Evolutionary conservation across 2,888 invertebrate genomes (phyloP), one percentile per base, ranked within the genome.

Genomic region (Endomychus coccineus): DNA sequence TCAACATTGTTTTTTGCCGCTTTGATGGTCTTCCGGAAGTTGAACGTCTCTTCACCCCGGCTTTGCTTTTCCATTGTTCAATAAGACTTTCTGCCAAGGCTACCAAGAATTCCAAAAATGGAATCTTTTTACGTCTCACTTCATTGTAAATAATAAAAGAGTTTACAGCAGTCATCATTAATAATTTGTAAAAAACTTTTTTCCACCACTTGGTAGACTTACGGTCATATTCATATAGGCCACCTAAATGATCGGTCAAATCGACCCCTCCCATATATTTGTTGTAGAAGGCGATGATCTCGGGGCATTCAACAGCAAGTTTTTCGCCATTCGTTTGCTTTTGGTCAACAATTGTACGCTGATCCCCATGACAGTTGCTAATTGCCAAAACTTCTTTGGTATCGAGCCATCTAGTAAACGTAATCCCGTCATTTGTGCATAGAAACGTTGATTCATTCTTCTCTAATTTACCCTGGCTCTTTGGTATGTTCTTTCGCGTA

Each of bases 301-400:
- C 43, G 10, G 50, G 52, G 28, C 47, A 52, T 21, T 37, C 12
- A 25, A 51, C 34, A 24, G 39, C 37, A 31, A 34, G 29, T 47
- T 40, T 52, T 24, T 39, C 42, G 34, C 54, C 56, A 54, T 50
- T 45, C 47, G 55, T 54, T 34, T 42, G 40, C 28, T 41, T 56
- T 40, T 44, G 42, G 11, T 40, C 39, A 7, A 44, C 42, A 23
- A 33, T 27, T 23, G 22, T 25, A 28, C 36, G 27, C 22, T 42
- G 28, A 36, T 36, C 31, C 28, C 34, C 38, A 39, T 54, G 54
- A 36, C 50, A 58, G 40, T 55, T 58, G 29, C 52, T 56, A 10
- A 54, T 33, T 13, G 50, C 36, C 11, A 55, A 11, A 33, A 55
- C 48, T 24, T 56, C 50, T 41, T 56, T 56, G 16, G 51, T 54